These are phyloP conservation scores for Parotocinclus haroldoi DNA, from an alignment of 2,797 vertebrate species.

Conservation along the genomic window DNA sequence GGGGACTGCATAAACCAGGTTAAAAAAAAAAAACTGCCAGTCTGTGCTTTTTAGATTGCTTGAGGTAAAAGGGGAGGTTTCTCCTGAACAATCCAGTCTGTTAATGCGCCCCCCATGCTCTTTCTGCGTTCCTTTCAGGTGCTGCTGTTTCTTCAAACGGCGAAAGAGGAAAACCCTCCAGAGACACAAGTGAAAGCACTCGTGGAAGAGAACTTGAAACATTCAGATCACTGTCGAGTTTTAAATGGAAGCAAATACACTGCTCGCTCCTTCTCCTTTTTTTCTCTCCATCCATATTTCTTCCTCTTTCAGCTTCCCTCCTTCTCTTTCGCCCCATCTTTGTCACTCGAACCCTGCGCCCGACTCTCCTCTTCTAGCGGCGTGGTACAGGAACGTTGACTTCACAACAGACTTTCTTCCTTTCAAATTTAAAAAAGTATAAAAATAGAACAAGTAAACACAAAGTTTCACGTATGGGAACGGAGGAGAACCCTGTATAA, in stretches of 20 bases:
- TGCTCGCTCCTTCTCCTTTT: slow-evolving; percentile 33
- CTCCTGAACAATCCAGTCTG: too few relatives aligned
- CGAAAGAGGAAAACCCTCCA: slow-evolving; percentile 97
- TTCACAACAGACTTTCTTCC: slow-evolving; percentile 70
- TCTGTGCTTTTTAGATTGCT: too few relatives aligned
- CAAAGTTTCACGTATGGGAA: slow-evolving; percentile 19
- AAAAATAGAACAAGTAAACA: slow-evolving; percentile 3
- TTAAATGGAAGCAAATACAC: slow-evolving; percentile 74
- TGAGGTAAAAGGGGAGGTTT: too few relatives aligned
- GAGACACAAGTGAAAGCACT: slow-evolving; percentile 86
- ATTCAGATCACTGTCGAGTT: slow-evolving; percentile 78
- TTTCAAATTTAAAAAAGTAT: slow-evolving; percentile 52
- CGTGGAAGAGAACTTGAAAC: slow-evolving; percentile 71
- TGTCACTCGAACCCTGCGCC: slow-evolving; percentile 11
- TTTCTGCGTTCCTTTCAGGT: slow-evolving; percentile 66
- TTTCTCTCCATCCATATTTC: neutral
- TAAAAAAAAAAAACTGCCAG: too few relatives aligned
- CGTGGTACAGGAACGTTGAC: slow-evolving; percentile 65
- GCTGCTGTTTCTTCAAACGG: slow-evolving; percentile 98
- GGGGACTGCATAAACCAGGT: too few relatives aligned
- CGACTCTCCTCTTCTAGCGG: slow-evolving; percentile 59
- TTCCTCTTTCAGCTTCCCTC: slow-evolving; percentile 29
- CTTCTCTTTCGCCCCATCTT: slow-evolving; percentile 17
- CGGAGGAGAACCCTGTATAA: slow-evolving; percentile 40
- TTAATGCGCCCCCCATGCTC: too few relatives aligned